A percentile compares a stretch with the other conserved stretches of the same genome.
Conservation (phyloP, 1,140 invertebrate species). For the Cryptotermes secundus region DNA sequence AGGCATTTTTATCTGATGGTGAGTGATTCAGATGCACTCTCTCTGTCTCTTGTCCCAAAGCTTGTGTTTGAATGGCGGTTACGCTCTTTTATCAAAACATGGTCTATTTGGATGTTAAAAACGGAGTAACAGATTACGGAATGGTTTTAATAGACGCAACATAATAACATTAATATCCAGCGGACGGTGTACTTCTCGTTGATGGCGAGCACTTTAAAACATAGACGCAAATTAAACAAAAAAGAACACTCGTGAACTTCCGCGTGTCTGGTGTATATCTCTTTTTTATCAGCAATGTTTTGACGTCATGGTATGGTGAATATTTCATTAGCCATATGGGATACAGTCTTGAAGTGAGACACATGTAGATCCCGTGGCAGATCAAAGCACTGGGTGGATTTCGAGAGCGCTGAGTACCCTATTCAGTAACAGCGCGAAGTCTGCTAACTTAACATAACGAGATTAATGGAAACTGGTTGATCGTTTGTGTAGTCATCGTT, state of each 20-base stretch:
- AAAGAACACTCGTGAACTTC: background rate
- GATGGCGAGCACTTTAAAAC: background rate
- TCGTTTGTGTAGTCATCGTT: no score
- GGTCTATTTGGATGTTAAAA: constrained; percentile 13
- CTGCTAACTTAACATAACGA: background rate
- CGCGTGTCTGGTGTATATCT: background rate
- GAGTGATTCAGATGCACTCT: background rate
- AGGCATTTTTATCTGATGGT: background rate
- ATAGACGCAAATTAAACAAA: constrained; percentile 2
- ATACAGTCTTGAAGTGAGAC: background rate
- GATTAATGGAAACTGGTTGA: no score
- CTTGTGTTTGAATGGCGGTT: background rate
- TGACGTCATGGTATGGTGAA: constrained; percentile 1
- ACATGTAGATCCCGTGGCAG: background rate
- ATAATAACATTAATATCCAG: background rate
- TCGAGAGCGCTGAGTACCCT: background rate
- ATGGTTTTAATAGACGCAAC: background rate
- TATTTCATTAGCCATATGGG: background rate
- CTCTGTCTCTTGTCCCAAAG: background rate
- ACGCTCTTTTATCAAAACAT: background rate
- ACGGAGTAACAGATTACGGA: background rate
- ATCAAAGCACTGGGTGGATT: background rate
- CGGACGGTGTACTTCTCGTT: background rate
- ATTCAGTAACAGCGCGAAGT: background rate
- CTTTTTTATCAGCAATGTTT: constrained; percentile 12